Conservation (phyloP, 2,888 invertebrate species). For the Tortricodes alternella region DNA sequence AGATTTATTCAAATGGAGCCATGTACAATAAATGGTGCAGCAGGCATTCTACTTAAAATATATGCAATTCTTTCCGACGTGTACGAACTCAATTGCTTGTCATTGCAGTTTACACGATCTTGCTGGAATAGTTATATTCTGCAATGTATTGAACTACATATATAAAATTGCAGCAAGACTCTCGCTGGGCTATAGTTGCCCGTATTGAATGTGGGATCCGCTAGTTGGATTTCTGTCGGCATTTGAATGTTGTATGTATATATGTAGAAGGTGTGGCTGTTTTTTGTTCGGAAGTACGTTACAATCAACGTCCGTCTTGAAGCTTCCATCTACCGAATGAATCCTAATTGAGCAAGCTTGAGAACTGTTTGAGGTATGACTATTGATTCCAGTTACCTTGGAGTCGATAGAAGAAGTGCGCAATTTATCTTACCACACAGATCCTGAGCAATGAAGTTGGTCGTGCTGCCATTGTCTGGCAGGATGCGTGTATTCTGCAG, state of each 20-base stretch:
- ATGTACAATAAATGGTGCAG: no score
- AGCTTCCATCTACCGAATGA: neutral
- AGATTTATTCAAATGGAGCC: no score
- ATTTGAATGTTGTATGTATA: neutral
- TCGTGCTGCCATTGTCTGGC: neutral
- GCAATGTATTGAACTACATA: no score
- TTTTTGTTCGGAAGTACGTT: neutral
- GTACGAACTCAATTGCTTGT: no score
- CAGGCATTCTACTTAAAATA: no score
- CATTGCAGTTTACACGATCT: no score
- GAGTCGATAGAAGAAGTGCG: neutral
- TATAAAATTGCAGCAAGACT: no score
- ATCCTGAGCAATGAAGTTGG: neutral
- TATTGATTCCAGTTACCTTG: neutral
- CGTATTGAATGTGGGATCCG: constrained; percentile 1
- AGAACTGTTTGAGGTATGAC: neutral
- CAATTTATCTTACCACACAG: neutral
- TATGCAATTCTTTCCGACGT: no score
- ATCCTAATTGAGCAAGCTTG: neutral
- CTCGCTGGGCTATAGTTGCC: no score
- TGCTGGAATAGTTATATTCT: no score
- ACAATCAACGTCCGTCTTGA: constrained; percentile 1
- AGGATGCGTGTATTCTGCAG: constrained; percentile 15
- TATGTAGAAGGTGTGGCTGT: neutral
- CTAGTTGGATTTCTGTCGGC: constrained; percentile 1